These are phyloP conservation scores for Clanis bilineata DNA, from an alignment of 2,888 invertebrate genomes.

Conservation along the genomic window DNA sequence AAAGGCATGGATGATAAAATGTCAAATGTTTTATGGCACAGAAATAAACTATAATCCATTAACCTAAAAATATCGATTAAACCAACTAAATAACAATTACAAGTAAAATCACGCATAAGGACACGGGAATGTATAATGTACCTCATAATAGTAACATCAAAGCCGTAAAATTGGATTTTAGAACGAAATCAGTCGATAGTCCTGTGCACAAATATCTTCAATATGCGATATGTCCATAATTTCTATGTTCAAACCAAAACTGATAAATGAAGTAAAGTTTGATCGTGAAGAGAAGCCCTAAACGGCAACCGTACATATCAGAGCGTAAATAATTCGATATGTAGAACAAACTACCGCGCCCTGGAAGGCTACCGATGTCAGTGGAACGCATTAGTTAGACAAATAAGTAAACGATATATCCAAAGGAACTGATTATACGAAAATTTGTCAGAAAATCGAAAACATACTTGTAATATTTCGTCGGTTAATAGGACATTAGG, in stretches of 20 bases:
- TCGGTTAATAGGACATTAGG: no score
- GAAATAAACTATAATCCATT: no score
- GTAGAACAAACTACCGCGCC: constrained; percentile 6
- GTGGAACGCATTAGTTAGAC: constrained; percentile 5
- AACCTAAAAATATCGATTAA: no score
- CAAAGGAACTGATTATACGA: neutral
- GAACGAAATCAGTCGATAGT: no score
- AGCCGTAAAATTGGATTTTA: no score
- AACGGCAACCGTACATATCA: constrained; percentile 7
- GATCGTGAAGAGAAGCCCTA: neutral
- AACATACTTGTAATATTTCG: neutral
- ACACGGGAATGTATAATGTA: no score
- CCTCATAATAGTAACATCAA: no score
- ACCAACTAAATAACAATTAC: no score
- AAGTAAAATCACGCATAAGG: no score
- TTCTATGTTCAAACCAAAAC: neutral
- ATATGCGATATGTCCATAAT: neutral
- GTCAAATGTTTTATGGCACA: no score
- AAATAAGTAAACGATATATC: neutral
- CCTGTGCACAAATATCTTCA: no score
- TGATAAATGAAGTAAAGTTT: neutral
- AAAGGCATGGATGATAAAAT: no score
- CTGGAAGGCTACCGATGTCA: constrained; percentile 1
- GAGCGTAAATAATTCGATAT: constrained; percentile 14
- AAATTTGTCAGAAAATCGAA: neutral